These are phyloP conservation scores for Epinotia bilunana DNA, from an alignment of 2,888 invertebrate genomes.

Conservation along the genomic window DNA sequence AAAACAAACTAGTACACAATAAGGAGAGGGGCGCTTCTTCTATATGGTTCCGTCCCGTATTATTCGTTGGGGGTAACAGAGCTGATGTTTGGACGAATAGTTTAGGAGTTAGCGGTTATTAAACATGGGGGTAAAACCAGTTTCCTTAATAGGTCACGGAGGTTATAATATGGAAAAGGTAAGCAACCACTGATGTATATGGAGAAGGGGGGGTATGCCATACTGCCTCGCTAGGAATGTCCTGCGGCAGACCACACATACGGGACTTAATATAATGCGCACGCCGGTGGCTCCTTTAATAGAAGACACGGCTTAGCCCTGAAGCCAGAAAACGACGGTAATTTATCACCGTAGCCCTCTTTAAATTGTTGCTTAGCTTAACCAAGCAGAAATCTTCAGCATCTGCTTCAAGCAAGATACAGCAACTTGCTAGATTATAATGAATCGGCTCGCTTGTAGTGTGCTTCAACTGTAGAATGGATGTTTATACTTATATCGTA, in stretches of 20 bases:
- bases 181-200: constrained; percentile 1
- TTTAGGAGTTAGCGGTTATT: too few relatives aligned
- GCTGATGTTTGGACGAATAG: too few relatives aligned
- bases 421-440: too few relatives aligned
- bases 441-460: too few relatives aligned
- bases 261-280: constrained; percentile 10
- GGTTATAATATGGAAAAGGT: too few relatives aligned
- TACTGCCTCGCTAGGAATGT: neutral
- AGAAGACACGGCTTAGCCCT: constrained; percentile 2
- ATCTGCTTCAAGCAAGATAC: neutral
- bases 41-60: too few relatives aligned
- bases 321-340: constrained; percentile 1
- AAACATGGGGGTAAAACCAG: too few relatives aligned
- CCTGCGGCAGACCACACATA: constrained; percentile 20
- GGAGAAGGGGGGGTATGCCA: constrained; percentile 9
- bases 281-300: constrained; percentile 3
- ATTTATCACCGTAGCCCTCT: neutral
- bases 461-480: too few relatives aligned
- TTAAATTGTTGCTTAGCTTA: constrained; percentile 3
- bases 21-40: neutral
- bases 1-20: neutral
- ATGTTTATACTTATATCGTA: too few relatives aligned
- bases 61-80: too few relatives aligned
- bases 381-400: neutral
- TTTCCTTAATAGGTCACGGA: too few relatives aligned